Base-by-base conservation (phyloP, 2,888 invertebrate genomes). In the Drosophila suboccidentalis region DNA sequence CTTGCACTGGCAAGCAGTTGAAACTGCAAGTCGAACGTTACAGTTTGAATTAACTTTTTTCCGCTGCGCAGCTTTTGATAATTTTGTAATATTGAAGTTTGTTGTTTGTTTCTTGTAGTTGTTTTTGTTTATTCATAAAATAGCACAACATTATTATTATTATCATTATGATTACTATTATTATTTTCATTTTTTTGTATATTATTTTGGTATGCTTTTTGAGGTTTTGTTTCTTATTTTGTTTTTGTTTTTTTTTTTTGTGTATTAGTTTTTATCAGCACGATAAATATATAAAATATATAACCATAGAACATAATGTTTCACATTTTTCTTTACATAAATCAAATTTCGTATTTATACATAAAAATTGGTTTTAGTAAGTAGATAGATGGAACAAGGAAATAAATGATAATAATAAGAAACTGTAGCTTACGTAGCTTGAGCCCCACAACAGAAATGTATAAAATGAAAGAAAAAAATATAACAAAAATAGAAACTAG, bases 401-500 rank as follows among this genome's bases (percentile, higher is more conserved):
- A 55, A 71, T 49, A 49, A 67, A 46, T 29, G 46, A 63, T n/a
- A 44, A 61, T 43, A 53, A 62, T 46, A 57, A 60, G 29, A 74
- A 80, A 78, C 72, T 80, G 72, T 76, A 78, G 76, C 79, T 84
- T 87, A 87, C 87, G 85, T 82, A 87, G 87, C 72, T 72, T 82
- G 73, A 87, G 85, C 87, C 87, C 87, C 87, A 78, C 64, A 82
- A 84, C 61, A 72, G 65, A 79, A 75, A 65, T 61, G 59, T 69
- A 50, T 49, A 41, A 44, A 67, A 39, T 43, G 8, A 54, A 55
- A 36, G 53, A 9, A 43, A 8, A 29, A 2, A 32, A 26, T 47
- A 65, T 54, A 60, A 55, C 50, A 57, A 50, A 55, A 57, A 71
- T 46, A 75, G 29, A 58, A 60, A n/a, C 9, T 32, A 43, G 10